Evolutionary conservation across 2,888 invertebrate genomes (phyloP), one percentile per base, ranked within the genome.

Genomic region (Himalopsyche kuldschensis): DNA sequence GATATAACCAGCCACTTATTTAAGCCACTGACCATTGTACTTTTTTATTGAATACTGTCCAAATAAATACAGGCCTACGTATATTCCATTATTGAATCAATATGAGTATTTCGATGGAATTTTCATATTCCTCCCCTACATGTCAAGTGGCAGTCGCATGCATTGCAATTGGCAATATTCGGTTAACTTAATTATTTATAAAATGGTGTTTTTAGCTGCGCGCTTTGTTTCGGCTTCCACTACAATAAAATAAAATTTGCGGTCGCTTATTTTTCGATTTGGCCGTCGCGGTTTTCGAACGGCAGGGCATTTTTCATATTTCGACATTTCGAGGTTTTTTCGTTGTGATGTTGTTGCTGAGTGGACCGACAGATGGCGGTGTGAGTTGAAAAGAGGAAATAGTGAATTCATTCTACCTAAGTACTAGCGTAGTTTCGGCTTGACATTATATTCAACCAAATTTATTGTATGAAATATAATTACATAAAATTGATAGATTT

Each of bases 121-220:
- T 32, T 32, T 32, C 55, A 55, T 55, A 20, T 55, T 24, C 20
- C 55, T 24, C 24, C 55, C 75, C 75, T 87, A 87, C 86, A 86
- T 88, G 75, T 32, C 32, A 75, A 75, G 75, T 75, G 75, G 75
- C 55, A n/a, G 20, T 20, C 87, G 87, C 88, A 87, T 89, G 89
- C 89, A 89, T 87, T 91, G 91, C 88, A 86, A 88, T 87, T 90
- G 91, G 90, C 91, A 88, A 89, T 89, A 90, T 90, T 90, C 89
- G 91, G 91, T 91, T 90, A 89, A 90, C 90, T 91, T 91, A 90
- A 91, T 91, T 90, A 91, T 90, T 89, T 89, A 90, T 89, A 90
- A 90, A 90, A 90, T 89, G 88, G 48, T 81, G 81, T 84, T 82
- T 80, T 81, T 79, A 80, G 80, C 80, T 78, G 35, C 31, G 75